Evolutionary conservation across 2,797 vertebrate genomes (phyloP), one percentile per base, ranked within the genome.

Genomic region (Falco peregrinus): DNA sequence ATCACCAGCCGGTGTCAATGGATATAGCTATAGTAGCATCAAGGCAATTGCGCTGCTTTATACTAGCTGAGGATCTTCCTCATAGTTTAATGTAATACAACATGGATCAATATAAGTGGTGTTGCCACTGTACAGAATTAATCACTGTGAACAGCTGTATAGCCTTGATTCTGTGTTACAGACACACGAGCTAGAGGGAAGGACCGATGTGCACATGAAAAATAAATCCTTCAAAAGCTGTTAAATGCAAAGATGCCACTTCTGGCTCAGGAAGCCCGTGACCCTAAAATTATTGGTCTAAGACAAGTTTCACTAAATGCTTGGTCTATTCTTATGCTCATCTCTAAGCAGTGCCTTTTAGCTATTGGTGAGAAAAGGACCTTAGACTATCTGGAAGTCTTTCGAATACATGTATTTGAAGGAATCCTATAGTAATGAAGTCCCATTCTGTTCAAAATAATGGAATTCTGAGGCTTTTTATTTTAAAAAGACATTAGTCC

Each of bases 1-100:
- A 61, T 60, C 31, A 56, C 28, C 51, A 28, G n/a, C 47, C 65
- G 16, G 8, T n/a, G 18, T 10, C 51, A 39, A 10, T 1, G 20
- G 56, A 26, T 4, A 1, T 11, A 74, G 59, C 64, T 82, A 16
- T 54, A 67, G 57, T 20, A 73, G 43, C 83, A 83, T 7, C 39
- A 3, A 31, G 22, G 33, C 12, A 24, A 47, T 6, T 56, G 33
- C 10, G 8, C 19, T 39, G 20, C 33, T 70, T 50, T 63, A 6
- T 14, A 20, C 16, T 29, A 25, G 5, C 28, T 67, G 37, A 73
- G 18, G 19, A 25, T n/a, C 51, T 74, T 82, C 43, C 57, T 71
- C 16, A 39, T 51, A 12, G 9, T 51, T 75, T 63, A 8, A 29
- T 3, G 11, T 12, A 16, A 1, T 0, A 41, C 63, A 64, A 1